Evolutionary conservation across 2,888 invertebrate species (phyloP).

Genomic region (Apamea sordens): DNA sequence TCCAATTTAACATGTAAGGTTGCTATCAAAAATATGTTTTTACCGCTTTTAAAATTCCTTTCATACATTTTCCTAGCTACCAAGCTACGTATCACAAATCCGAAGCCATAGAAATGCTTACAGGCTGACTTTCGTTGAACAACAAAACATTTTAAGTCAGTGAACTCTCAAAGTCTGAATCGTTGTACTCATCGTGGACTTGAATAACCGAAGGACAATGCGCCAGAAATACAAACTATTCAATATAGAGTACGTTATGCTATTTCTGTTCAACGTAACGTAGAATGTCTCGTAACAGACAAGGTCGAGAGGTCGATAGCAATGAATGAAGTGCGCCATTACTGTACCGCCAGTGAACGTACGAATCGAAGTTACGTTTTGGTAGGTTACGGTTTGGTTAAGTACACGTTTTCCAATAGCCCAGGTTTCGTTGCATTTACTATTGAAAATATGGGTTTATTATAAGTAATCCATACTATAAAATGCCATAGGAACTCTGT

Average conservation of each 20-base stretch:
- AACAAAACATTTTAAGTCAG: slow-evolving; percentile 26
- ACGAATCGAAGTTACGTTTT: slow-evolving; percentile 1
- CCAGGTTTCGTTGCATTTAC: background rate
- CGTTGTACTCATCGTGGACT: slow-evolving; percentile 9
- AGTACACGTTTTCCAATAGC: background rate
- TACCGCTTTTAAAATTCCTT: background rate
- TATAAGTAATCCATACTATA: background rate
- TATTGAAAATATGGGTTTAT: background rate
- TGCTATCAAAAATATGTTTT: background rate
- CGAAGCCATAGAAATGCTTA: slow-evolving; percentile 20
- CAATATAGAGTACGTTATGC: background rate
- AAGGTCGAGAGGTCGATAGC: slow-evolving; percentile 19
- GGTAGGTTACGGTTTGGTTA: slow-evolving; percentile 3
- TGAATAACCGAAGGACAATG: slow-evolving; percentile 8
- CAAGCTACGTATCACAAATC: slow-evolving; percentile 12
- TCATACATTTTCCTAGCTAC: background rate
- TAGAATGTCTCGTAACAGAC: background rate
- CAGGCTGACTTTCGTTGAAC: slow-evolving; percentile 8
- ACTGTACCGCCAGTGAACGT: background rate
- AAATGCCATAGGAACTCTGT: background rate
- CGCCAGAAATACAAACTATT: slow-evolving; percentile 2
- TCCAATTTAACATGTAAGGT: background rate
- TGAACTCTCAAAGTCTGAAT: slow-evolving; percentile 23
- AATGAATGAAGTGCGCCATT: slow-evolving; percentile 22
- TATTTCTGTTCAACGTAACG: slow-evolving; percentile 8